A percentile compares a stretch with the other conserved stretches of the same genome.
Evolutionary conservation across 2,113 vertebrate species (phyloP).

Genomic region (Butorides virescens): DNA sequence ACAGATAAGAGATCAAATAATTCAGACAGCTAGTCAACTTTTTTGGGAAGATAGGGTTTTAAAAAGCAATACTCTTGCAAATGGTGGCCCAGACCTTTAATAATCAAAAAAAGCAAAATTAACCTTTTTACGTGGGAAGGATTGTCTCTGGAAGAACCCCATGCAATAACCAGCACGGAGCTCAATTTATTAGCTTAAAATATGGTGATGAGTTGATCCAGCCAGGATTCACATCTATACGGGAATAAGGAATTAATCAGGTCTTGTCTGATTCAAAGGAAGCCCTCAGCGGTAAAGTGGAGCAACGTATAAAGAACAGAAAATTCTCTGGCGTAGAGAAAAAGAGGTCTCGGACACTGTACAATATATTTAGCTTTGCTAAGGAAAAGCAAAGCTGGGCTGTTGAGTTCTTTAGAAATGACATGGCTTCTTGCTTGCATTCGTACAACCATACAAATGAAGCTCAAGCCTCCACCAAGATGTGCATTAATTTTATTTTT

Average conservation of each 20-base stretch:
- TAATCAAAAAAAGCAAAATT: not conserved
- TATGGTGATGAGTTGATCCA: not conserved
- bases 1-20: conserved; percentile 18
- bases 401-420: not conserved
- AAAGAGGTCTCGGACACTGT: not conserved
- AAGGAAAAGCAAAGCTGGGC: not conserved
- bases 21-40: not conserved
- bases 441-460: not conserved
- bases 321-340: not conserved
- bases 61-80: not conserved
- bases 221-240: not conserved
- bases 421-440: not conserved
- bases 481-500: not conserved
- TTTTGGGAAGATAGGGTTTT: not conserved
- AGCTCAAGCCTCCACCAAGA: not conserved
- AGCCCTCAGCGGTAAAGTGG: not conserved
- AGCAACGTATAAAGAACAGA: not conserved
- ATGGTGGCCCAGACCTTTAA: not conserved
- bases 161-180: accelerated
- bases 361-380: not conserved
- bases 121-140: not conserved
- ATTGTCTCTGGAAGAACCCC: not conserved
- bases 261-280: not conserved
- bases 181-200: not conserved
- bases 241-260: not conserved